Evolutionary conservation across 2,888 invertebrate genomes (phyloP).

Genomic region (Eulithis prunata): DNA sequence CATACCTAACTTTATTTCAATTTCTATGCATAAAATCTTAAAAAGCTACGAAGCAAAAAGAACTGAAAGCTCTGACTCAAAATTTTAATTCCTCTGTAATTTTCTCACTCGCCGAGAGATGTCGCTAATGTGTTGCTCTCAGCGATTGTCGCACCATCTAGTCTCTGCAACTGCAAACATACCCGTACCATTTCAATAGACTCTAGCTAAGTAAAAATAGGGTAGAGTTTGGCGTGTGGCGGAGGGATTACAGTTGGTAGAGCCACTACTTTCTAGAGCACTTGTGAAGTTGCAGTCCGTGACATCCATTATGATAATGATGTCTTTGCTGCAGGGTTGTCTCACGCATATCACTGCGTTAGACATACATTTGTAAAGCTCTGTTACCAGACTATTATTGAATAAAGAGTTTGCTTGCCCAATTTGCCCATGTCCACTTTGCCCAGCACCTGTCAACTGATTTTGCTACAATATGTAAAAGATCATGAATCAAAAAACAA

Average conservation of each 20-base stretch:
- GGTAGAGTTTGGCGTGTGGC: conserved; percentile 43
- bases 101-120: conserved; percentile 78
- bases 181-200: conserved; percentile 23
- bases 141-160: conserved; percentile 74
- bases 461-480: too few species aligned
- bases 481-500: too few species aligned
- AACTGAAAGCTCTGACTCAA: conserved; percentile 59
- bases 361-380: too few species aligned
- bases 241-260: conserved; percentile 44
- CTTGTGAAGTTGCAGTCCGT: conserved; percentile 78
- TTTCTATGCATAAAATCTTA: conserved; percentile 32
- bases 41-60: conserved; percentile 29
- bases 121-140: conserved; percentile 80
- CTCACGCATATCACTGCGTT: not conserved
- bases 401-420: too few species aligned
- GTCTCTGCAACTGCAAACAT: conserved; percentile 57
- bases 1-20: not conserved
- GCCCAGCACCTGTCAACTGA: too few species aligned
- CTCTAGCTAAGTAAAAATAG: conserved; percentile 36
- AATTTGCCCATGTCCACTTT: too few species aligned
- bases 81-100: conserved; percentile 74
- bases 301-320: conserved; percentile 83
- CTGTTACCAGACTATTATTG: too few species aligned
- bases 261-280: conserved; percentile 69
- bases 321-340: conserved; percentile 71